phyloP scores from a whole-genome alignment of 2,797 vertebrate genomes.

The Gorsachius magnificus region DNA sequence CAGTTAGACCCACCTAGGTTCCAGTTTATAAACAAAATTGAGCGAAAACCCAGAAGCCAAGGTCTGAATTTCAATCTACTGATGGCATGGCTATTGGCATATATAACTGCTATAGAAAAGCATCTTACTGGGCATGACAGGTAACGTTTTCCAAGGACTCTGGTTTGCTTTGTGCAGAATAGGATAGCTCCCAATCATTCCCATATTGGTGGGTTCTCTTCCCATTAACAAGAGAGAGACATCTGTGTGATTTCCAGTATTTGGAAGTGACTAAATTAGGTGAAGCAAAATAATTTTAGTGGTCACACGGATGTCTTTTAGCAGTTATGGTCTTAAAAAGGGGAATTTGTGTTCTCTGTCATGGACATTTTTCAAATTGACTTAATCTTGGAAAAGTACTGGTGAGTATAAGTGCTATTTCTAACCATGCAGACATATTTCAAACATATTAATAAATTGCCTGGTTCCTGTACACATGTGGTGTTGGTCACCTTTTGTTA shows the following conservation, averaged over 20 bases:
- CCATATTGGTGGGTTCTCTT: neutral
- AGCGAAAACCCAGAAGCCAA: neutral
- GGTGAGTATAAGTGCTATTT: neutral
- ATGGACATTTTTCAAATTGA: neutral
- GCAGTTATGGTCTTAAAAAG: neutral
- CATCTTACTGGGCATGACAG: neutral
- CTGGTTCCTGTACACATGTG: neutral
- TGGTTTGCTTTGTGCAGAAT: neutral
- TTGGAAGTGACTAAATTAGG: neutral
- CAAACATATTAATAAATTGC: neutral
- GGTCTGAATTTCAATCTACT: neutral
- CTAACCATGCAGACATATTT: neutral
- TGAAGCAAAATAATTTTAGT: neutral
- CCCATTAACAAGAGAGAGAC: neutral
- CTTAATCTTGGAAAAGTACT: neutral
- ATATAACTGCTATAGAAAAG: neutral
- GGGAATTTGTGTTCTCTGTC: neutral
- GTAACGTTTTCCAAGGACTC: neutral
- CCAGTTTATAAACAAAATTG: neutral
- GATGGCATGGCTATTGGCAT: neutral
- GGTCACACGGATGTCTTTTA: neutral
- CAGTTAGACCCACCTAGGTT: neutral
- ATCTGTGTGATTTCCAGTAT: neutral
- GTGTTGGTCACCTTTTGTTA: neutral
- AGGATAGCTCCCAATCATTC: neutral